Evolutionary conservation across 2,113 vertebrate genomes (phyloP).

Genomic region (Tenrec ecaudatus): DNA sequence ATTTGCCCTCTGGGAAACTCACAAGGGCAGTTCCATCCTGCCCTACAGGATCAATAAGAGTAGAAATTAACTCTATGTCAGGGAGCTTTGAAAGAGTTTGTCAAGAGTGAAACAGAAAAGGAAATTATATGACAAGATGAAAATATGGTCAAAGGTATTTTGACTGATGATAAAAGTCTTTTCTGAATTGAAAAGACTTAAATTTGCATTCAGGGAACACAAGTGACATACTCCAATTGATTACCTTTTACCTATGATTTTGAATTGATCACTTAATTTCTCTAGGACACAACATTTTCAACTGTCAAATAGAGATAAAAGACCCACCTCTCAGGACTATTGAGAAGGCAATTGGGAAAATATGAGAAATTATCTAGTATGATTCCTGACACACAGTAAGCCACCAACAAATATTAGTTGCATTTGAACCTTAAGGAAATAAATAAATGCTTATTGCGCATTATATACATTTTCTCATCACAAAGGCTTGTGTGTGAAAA

Average conservation of each 20-base stretch:
- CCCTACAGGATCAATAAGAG: too few relatives aligned
- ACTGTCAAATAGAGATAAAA: neutral
- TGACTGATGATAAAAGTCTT: neutral
- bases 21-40: too few relatives aligned
- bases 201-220: neutral
- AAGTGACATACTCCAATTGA: neutral
- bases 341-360: constrained; percentile 12
- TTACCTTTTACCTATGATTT: neutral
- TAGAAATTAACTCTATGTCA: too few relatives aligned
- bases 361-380: neutral
- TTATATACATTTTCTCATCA: constrained; percentile 10
- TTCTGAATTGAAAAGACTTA: neutral
- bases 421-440: constrained; percentile 44
- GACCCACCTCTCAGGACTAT: neutral
- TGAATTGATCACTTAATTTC: neutral
- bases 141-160: neutral
- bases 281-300: neutral
- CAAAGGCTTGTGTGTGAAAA: constrained; percentile 39
- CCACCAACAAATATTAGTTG: neutral
- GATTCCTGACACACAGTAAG: neutral
- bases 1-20: too few relatives aligned
- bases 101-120: neutral
- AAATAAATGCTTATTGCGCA: neutral
- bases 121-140: neutral
- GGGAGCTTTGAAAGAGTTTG: neutral